Base-by-base conservation (phyloP, 2,888 invertebrate species). In the Girardia tigrina region DNA sequence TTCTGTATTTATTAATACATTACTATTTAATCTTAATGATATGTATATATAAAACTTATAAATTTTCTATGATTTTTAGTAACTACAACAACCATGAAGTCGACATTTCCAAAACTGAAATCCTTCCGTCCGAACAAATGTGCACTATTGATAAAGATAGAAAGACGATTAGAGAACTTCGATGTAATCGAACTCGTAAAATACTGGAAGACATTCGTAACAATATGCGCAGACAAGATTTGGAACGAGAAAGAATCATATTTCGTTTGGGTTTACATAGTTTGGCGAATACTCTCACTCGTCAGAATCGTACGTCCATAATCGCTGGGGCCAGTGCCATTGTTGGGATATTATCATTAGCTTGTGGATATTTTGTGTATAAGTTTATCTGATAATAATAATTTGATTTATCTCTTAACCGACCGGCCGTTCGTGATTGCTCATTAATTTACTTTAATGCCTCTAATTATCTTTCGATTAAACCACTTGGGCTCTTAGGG, bases 171-270 rank as follows among this genome's bases (percentile, higher is more conserved):
- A 56, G 56, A 56, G 56, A 56, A n/a, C n/a, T 4, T 56, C 56
- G 56, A 8, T 56, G 56, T 56, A 56, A 56, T 56, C 56, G 56
- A 6, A 56, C 56, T 8, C 56, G 56, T 56, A n/a, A 56, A 56
- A 56, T 56, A 23, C n/a, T 56, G n/a, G 56, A 56, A 56, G n/a
- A 56, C n/a, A 56, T 56, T 56, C 56, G 56, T n/a, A 56, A n/a
- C 4, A 56, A 56, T 56, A 56, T 56, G 56, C 56, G 56, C 23
- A n/a, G n/a, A 56, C 56, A 56, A 4, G 56, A 56, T 56, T 56
- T 56, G 23, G 56, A 56, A 56, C 56, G 56, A 20, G 56, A 56
- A 4, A n/a, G 56, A 56, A 56, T 56, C 4, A 12, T 56, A 56
- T 56, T 56, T 56, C 56, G 56, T 20, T n/a, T 56, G 4, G 56